These are phyloP conservation scores for Telmatherina bonti DNA, from an alignment of 2,797 vertebrate genomes.

Conservation along the genomic window DNA sequence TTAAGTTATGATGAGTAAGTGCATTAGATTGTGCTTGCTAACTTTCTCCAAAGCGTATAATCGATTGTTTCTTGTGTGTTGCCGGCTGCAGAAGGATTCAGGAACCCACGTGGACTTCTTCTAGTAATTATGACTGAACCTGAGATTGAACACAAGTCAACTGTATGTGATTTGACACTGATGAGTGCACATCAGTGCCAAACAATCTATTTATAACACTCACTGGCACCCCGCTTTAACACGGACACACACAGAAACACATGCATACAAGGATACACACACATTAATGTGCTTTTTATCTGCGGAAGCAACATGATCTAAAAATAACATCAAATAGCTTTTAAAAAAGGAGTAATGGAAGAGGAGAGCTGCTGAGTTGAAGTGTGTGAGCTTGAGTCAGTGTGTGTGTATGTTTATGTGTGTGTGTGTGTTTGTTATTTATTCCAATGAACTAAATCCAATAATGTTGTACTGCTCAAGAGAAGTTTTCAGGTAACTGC, in stretches of 20 bases:
- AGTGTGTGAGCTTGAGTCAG: conserved; percentile 13
- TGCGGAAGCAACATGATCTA: conserved; percentile 49
- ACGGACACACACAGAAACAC: not conserved
- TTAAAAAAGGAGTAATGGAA: conserved; percentile 44
- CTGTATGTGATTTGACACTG: conserved; percentile 27
- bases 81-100: not conserved
- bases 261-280: conserved; percentile 9
- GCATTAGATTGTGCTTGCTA: conserved; percentile 1
- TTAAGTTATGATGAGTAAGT: conserved; percentile 40
- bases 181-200: conserved; percentile 13
- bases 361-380: conserved; percentile 15
- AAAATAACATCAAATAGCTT: conserved; percentile 63
- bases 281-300: conserved; percentile 48
- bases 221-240: not conserved
- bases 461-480: conserved; percentile 12
- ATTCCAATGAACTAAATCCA: conserved; percentile 24
- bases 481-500: not conserved
- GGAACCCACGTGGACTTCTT: conserved; percentile 4
- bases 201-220: conserved; percentile 49
- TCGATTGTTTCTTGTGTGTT: conserved; percentile 13
- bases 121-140: conserved; percentile 12
- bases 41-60: conserved; percentile 10
- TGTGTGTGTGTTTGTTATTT: conserved; percentile 5
- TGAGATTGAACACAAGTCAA: conserved; percentile 23
- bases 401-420: conserved; percentile 19